Percentiles rank a stretch among this genome's conserved stretches.
phyloP scores from a whole-genome alignment of 1,140 invertebrate genomes.

The Conopomorpha cramerella region DNA sequence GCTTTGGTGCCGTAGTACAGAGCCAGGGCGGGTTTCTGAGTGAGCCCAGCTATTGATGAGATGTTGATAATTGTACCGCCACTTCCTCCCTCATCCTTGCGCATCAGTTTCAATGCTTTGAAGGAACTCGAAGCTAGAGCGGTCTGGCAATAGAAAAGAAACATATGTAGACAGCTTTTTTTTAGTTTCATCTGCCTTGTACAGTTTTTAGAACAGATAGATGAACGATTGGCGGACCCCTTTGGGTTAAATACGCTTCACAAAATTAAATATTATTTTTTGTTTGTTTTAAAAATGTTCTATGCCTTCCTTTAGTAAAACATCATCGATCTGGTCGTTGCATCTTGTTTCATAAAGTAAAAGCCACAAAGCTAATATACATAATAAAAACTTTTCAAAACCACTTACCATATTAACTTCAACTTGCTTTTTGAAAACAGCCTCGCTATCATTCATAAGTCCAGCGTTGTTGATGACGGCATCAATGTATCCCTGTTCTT shows the following conservation, averaged over 20 bases:
- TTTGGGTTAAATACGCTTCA: too few species aligned
- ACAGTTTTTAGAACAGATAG: too few species aligned
- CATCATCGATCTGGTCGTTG: too few species aligned
- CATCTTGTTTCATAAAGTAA: too few species aligned
- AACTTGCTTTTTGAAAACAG: slow-evolving; percentile 28
- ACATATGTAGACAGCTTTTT: too few species aligned
- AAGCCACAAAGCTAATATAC: too few species aligned
- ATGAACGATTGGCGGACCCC: too few species aligned
- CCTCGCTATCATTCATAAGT: slow-evolving; percentile 29
- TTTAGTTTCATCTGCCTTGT: too few species aligned
- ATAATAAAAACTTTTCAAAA: too few species aligned
- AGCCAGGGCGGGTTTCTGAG: slow-evolving; percentile 50
- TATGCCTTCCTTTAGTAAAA: too few species aligned
- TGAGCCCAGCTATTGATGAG: slow-evolving; percentile 54
- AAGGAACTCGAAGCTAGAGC: slow-evolving; percentile 38
- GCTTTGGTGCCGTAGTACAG: slow-evolving; percentile 62
- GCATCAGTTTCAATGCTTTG: slow-evolving; percentile 60
- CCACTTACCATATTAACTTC: slow-evolving; percentile 37
- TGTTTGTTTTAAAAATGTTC: slow-evolving; percentile 1
- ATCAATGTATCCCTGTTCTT: slow-evolving; percentile 63
- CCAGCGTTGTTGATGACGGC: slow-evolving; percentile 72
- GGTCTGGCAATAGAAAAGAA: slow-evolving; percentile 38
- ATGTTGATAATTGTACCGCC: slow-evolving; percentile 59
- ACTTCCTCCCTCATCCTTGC: slow-evolving; percentile 45
- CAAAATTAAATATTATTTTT: slow-evolving; percentile 1